phyloP scores from a whole-genome alignment of 2,113 vertebrate species.

The Polypterus senegalus region DNA sequence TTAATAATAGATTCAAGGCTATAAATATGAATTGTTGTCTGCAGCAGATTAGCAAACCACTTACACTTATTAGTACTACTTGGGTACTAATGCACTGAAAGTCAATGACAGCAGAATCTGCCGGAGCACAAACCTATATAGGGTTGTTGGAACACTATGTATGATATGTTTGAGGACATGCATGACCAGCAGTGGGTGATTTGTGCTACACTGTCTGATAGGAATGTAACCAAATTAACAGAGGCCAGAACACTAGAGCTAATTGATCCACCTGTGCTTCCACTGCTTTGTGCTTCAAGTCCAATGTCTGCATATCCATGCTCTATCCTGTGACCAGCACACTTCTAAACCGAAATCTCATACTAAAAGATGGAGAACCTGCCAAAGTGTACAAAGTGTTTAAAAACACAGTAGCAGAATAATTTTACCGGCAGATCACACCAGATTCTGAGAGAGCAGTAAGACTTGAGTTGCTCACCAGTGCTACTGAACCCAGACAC shows the following conservation, averaged over 20 bases:
- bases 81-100: not conserved
- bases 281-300: not conserved
- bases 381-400: not conserved
- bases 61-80: not conserved
- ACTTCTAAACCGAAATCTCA: not conserved
- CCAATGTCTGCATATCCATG: not conserved
- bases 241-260: not conserved
- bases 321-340: not conserved
- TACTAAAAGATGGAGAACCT: not conserved
- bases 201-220: not conserved
- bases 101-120: not conserved
- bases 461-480: not conserved
- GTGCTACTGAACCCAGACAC: not conserved
- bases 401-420: not conserved
- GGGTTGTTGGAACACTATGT: not conserved
- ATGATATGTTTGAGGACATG: not conserved
- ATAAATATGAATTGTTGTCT: not conserved
- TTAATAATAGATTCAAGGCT: not conserved
- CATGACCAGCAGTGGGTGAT: not conserved
- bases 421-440: not conserved
- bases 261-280: not conserved
- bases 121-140: not conserved
- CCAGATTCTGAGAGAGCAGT: not conserved
- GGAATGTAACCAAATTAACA: not conserved
- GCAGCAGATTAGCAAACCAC: too few species aligned